Evolutionary conservation across 1,140 invertebrate genomes (phyloP).

Genomic region (Papilio helenus): DNA sequence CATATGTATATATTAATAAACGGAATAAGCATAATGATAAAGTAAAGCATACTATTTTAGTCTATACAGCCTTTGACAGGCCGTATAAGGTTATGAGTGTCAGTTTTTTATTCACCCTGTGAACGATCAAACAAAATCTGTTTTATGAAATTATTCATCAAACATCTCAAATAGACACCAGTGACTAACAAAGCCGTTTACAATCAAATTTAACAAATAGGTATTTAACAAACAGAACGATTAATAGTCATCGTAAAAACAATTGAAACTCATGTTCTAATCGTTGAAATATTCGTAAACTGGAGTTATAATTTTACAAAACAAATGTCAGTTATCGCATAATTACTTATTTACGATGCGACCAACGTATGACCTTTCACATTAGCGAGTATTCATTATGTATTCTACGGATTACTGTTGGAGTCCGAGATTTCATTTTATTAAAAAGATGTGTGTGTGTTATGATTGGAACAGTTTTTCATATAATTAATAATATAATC

Average conservation of each 20-base stretch:
- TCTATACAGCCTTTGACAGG: too few species aligned
- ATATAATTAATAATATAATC: too few species aligned
- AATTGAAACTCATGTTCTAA: neutral
- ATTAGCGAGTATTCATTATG: conserved; percentile 19
- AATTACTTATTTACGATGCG: conserved; percentile 27
- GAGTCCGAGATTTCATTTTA: conserved; percentile 11
- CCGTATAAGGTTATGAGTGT: too few species aligned
- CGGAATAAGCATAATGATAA: neutral
- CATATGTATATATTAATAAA: neutral
- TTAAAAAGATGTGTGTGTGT: neutral
- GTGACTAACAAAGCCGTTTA: too few species aligned
- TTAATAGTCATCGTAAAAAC: neutral
- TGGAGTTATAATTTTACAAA: neutral
- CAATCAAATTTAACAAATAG: too few species aligned
- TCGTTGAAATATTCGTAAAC: neutral
- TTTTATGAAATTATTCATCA: too few species aligned
- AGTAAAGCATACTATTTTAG: neutral
- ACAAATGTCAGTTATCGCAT: conserved; percentile 18
- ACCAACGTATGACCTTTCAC: conserved; percentile 19
- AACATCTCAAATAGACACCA: too few species aligned
- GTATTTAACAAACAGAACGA: too few species aligned
- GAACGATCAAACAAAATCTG: neutral
- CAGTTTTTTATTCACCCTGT: too few species aligned
- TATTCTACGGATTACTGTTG: neutral
- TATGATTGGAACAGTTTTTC: neutral